Conservation (phyloP, 2,797 vertebrate genomes). For the Lagorchestes hirsutus region DNA sequence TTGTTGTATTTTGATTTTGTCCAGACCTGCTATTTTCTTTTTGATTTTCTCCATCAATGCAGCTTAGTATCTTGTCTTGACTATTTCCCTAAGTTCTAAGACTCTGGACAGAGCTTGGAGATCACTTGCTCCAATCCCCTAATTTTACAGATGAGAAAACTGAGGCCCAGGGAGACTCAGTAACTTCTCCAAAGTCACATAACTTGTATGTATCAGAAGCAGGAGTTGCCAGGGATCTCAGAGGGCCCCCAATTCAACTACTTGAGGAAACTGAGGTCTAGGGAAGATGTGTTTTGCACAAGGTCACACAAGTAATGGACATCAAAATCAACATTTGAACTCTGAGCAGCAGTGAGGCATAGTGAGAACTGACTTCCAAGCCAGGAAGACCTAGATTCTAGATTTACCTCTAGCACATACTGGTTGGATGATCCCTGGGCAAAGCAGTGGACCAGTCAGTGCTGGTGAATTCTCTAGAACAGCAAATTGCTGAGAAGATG, state of each 20-base stretch:
- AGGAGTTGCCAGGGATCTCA: neutral
- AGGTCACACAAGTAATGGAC: neutral
- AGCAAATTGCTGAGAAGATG: neutral
- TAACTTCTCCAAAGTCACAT: neutral
- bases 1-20: neutral
- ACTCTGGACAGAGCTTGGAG: too few species aligned
- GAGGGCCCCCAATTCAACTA: neutral
- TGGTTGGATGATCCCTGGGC: neutral
- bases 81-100: neutral
- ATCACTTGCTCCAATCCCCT: neutral
- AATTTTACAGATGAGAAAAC: neutral
- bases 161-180: neutral
- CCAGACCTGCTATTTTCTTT: neutral
- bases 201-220: neutral
- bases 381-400: neutral
- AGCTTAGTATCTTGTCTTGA: neutral
- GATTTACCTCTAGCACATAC: neutral
- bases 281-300: neutral
- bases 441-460: neutral
- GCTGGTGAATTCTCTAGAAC: neutral
- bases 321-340: neutral
- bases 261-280: neutral
- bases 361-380: too few species aligned
- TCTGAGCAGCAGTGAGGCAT: neutral
- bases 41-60: neutral